A percentile compares a stretch with the other conserved stretches of the same genome.
Conservation (phyloP, 2,113 vertebrate genomes). For the Leucopternis melanops region DNA sequence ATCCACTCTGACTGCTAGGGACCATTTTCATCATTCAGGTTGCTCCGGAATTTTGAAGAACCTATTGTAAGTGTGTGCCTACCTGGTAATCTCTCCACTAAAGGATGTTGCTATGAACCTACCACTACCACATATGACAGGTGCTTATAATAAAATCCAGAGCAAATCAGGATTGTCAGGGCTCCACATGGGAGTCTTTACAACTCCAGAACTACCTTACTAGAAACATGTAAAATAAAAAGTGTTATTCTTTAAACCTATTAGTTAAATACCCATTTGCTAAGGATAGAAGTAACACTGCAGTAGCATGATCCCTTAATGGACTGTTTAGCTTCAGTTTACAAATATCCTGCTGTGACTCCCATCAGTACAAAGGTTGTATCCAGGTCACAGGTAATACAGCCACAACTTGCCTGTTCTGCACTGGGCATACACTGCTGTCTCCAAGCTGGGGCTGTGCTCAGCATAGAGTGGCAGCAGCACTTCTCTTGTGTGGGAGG, state of each 20-base stretch:
- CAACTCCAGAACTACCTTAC: neutral
- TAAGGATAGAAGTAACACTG: neutral
- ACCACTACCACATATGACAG: neutral
- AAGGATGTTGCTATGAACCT: neutral
- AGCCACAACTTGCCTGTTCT: too few relatives aligned
- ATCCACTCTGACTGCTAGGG: neutral
- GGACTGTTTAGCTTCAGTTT: neutral
- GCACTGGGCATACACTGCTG: too few relatives aligned
- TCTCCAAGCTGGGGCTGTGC: too few relatives aligned
- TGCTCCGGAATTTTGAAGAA: neutral
- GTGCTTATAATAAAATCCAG: neutral
- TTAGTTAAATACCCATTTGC: neutral
- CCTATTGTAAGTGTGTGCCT: neutral
- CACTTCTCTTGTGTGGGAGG: too few relatives aligned
- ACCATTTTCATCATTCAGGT: neutral
- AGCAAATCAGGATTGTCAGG: neutral
- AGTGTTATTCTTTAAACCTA: neutral
- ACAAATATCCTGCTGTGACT: neutral
- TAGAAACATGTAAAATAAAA: neutral
- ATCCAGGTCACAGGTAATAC: neutral
- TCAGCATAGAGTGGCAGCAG: too few relatives aligned
- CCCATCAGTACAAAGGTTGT: neutral
- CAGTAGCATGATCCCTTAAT: neutral
- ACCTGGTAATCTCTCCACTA: neutral
- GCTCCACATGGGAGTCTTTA: accelerated